Base-by-base conservation (phyloP, 2,797 vertebrate genomes). In the Salmo trutta region DNA sequence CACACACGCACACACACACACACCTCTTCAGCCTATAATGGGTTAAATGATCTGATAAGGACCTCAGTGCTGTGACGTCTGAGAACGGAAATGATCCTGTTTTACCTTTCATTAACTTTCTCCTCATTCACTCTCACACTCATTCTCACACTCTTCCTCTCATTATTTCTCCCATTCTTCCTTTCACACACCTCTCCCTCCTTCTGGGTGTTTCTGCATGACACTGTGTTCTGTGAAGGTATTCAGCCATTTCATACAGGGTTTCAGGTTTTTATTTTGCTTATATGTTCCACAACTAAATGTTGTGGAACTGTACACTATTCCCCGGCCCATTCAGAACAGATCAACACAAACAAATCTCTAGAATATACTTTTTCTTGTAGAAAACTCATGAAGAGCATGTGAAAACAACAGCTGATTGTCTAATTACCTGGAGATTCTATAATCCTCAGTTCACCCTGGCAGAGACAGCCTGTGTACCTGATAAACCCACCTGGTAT, bases 31-130 rank as follows among this genome's bases (percentile, higher is more conserved):
- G 21, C 59, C 59, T 27, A 12, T 64, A 64, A 64, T 24, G 12
- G 10, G 10, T 24, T 24, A 21, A 24, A 21, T 14, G 3, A 21
- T 64, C 59, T 64, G 89, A 92, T 92, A 91, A 84, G 73, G 82
- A 93, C 90, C 90, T 87, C 71, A 69, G 79, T 41, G 33, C 71
- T 19, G 41, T 67, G 52, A 77, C 68, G 19, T 81, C 77, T 75
- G 56, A 56, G 51, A 74, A 33, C 76, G 47, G 36, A 71, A 79
- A 75, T 6, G 6, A 27, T 17, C 75, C 78, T 74, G 69, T 77
- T 81, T 74, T 16, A 21, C 64, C 74, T 85, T 80, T 79, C 77
- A 88, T 85, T 84, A 81, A 82, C 79, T 77, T 74, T 77, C 21
- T 12, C 70, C 17, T 31, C 79, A 33, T 65, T 71, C 64, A 64